These are phyloP conservation scores for Listronotus bonariensis DNA, from an alignment of 1,140 invertebrate genomes.

Conservation along the genomic window DNA sequence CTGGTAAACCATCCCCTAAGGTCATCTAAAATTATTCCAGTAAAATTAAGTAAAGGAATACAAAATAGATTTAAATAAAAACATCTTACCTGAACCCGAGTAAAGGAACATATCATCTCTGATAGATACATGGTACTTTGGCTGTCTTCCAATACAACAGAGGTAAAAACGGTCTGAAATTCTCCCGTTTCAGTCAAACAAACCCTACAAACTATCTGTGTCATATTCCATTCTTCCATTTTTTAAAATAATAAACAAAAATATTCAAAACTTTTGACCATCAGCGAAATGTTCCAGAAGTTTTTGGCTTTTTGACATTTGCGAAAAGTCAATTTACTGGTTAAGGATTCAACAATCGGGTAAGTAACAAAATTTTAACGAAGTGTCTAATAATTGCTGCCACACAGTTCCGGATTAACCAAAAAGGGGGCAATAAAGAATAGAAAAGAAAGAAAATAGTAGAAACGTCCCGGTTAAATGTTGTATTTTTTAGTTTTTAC, in stretches of 20 bases:
- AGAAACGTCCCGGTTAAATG: too few relatives aligned
- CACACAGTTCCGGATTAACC: too few relatives aligned
- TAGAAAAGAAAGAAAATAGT: too few relatives aligned
- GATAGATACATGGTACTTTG: conserved; percentile 49
- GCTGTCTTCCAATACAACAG: conserved; percentile 37
- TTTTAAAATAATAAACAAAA: conserved; percentile 30
- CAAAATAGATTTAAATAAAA: conserved; percentile 22
- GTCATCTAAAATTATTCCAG: conserved; percentile 53
- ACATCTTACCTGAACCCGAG: conserved; percentile 57
- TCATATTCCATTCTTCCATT: conserved; percentile 44
- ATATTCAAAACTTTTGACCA: too few relatives aligned
- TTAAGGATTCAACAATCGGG: too few relatives aligned
- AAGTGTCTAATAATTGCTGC: too few relatives aligned
- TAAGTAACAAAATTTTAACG: too few relatives aligned
- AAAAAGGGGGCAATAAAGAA: too few relatives aligned
- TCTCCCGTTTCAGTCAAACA: conserved; percentile 49
- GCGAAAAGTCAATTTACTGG: too few relatives aligned
- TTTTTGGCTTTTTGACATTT: too few relatives aligned
- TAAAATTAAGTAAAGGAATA: background rate
- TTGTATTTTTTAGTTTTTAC: too few relatives aligned
- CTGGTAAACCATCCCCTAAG: conserved; percentile 66
- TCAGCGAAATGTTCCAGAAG: too few relatives aligned
- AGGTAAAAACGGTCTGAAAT: conserved; percentile 50
- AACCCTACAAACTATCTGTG: conserved; percentile 46
- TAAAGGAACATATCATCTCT: conserved; percentile 63